Percentiles rank a stretch among this genome's conserved stretches.
These are phyloP conservation scores for Xiphorhynchus erythropygius DNA, from an alignment of 2,797 vertebrate genomes.

Conservation along the genomic window DNA sequence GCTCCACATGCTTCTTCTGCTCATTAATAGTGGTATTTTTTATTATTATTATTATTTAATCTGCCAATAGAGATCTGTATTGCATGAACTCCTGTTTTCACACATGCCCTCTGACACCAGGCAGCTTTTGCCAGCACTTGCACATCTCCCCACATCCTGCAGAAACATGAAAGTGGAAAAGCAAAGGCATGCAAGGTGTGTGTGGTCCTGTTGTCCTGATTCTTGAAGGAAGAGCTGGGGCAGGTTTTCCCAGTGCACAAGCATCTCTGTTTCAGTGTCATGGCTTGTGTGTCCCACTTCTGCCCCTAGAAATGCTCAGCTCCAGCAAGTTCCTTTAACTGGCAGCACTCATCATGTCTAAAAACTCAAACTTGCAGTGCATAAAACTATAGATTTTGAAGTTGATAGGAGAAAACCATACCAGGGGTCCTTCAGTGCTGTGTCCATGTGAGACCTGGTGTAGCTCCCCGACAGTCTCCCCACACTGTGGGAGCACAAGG, in stretches of 20 bases:
- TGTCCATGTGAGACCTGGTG: background rate
- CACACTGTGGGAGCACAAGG: fast-evolving
- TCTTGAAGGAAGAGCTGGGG: background rate
- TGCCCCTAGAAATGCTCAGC: background rate
- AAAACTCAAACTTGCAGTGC: background rate
- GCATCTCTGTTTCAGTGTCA: background rate
- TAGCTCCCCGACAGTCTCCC: background rate
- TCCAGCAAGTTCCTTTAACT: background rate
- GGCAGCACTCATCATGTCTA: fast-evolving
- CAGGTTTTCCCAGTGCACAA: fast-evolving
- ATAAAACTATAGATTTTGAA: background rate
- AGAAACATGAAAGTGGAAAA: background rate
- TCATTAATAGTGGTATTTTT: slow-evolving; percentile 2
- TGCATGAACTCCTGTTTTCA: background rate
- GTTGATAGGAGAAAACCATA: background rate
- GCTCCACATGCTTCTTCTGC: background rate
- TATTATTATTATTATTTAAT: background rate
- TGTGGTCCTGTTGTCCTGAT: fast-evolving
- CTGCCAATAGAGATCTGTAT: background rate
- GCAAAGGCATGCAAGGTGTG: background rate
- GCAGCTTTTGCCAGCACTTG: background rate
- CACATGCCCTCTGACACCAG: fast-evolving
- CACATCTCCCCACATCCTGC: background rate
- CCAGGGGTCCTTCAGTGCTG: background rate
- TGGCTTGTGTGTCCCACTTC: fast-evolving